Conservation (phyloP, 2,113 vertebrate genomes). For the Pavo muticus region DNA sequence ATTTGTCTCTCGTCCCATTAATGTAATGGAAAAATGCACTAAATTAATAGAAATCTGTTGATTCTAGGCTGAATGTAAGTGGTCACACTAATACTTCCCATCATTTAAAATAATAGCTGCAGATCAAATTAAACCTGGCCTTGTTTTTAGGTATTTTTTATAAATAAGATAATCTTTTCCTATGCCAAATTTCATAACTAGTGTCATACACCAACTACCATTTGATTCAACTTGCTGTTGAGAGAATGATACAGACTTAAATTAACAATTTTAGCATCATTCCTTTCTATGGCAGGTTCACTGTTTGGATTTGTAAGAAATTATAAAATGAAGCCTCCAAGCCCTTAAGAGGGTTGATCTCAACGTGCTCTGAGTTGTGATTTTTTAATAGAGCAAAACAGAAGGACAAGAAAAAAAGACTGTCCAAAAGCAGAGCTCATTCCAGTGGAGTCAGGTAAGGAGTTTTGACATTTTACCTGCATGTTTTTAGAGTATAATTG, state of each 20-base stretch:
- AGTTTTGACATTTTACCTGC: not conserved
- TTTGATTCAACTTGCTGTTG: not conserved
- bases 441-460: not conserved
- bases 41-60: not conserved
- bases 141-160: not conserved
- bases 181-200: not conserved
- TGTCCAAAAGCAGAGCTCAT: not conserved
- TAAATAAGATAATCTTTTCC: not conserved
- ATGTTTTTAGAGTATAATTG: not conserved
- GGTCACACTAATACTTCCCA: not conserved
- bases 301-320: not conserved
- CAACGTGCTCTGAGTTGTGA: not conserved
- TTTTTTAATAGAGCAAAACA: rapidly evolving
- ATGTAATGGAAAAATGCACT: not conserved
- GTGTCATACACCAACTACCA: not conserved
- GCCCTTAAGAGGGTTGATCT: not conserved
- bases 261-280: not conserved
- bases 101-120: not conserved
- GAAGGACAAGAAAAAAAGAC: not conserved
- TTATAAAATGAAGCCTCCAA: not conserved
- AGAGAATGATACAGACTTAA: not conserved
- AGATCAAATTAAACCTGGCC: not conserved
- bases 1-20: not conserved
- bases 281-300: not conserved
- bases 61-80: not conserved